Evolutionary conservation across 2,797 vertebrate genomes (phyloP), one percentile per base, ranked within the genome.

Genomic region (Phylloscopus collybita): DNA sequence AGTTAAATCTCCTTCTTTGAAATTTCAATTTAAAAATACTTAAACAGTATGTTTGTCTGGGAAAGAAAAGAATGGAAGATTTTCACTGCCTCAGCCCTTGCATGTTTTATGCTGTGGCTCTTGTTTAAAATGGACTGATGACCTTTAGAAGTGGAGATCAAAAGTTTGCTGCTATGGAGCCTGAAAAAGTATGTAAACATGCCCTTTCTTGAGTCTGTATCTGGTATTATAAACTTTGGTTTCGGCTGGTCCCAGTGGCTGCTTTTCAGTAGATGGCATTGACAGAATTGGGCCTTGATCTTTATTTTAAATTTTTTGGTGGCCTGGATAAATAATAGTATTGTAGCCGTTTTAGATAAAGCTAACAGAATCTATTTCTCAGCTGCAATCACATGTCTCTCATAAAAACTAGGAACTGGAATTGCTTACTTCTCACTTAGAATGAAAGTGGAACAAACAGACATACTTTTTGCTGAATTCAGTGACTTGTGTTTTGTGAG

Each of bases 301-400:
- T 71, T 74, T 71, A 45, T 34, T 93, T 90, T 50, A 59, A 80
- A 16, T 10, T 61, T 5, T 50, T 78, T 42, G 9, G 23, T 80
- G 22, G 13, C 11, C 8, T 12, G 3, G 3, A n/a, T 32, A 51
- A 82, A 10, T 51, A 64, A 42, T 34, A 56, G 30, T 26, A 72
- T 14, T 81, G 22, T 9, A 61, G 4, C 6, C 18, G 53, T 80
- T 90, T 76, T 11, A n/a, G 18, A 29, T 42, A 26, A 90, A 74
- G 32, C 3, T 30, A 62, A 36, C 5, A 60, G 21, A 79, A 44
- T 14, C 17, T 53, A 18, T 3, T 47, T 87, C 13, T 53, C 30
- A 61, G 42, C 14, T 72, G 19, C 13, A 34, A n/a, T 49, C 11
- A 11, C 5, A 23, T 2, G 0, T 22, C 3, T 40, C 11, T n/a